Evolutionary conservation across 64 coral and sea anemone species (phyloP), one percentile per base, ranked within the genome.

Genomic region (Acropora tenuis): DNA sequence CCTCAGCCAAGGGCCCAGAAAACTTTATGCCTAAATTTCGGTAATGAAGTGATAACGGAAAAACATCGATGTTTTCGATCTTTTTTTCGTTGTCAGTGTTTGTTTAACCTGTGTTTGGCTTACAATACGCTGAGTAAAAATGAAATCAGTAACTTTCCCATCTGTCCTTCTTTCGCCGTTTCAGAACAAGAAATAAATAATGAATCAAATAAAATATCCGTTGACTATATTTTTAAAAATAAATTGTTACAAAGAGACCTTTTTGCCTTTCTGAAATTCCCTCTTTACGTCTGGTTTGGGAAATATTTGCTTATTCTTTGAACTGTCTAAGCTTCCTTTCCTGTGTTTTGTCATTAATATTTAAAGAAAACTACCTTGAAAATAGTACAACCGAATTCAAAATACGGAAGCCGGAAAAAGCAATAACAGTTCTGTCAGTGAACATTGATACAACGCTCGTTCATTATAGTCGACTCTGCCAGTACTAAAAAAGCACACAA

Each of bases 261-360:
- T 4, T 3, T 2, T 68, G 4, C 17, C 63, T 16, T 16, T 30
- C 68, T n/a, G 6, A 71, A 71, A 71, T 71, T 71, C 68, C 68
- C 68, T 71, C 60, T 10, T 13, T 8, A 2, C 40, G 3, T 2
- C 3, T 8, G 41, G 6, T 12, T 75, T 10, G 52, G 10, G 52
- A 55, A 75, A 2, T 45, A 41, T 45, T 75, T 5, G 18, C 5
- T 40, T 40, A 73, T 73, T 73, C 69, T 73, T 73, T 41, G 69
- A 73, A 44, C 10, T 8, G 73, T 75, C 45, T 85, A 18, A 30
- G 13, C 49, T 85, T 45, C 63, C 65, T 48, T 85, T 85, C 82
- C 82, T 85, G 82, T 85, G 16, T 20, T 49, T 9, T 71, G 61
- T 30, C 72, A 30, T 85, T 50, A 49, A 85, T 83, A 83, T 47